Evolutionary conservation across 1,140 invertebrate genomes (phyloP), one percentile per base, ranked within the genome.

Genomic region (Conus ventricosus): DNA sequence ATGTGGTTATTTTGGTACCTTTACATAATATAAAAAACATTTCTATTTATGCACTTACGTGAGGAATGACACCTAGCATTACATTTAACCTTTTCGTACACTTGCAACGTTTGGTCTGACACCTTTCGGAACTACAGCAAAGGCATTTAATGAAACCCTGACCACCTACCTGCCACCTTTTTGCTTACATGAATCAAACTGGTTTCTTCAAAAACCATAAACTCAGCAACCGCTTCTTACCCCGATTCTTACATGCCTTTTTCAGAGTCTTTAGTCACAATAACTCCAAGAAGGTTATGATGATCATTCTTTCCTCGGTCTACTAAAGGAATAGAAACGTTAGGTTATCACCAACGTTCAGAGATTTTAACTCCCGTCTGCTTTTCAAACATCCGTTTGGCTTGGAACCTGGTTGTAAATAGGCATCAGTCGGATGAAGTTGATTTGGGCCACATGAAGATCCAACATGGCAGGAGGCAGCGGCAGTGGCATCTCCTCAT

Each of bases 161-260:
- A 20, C 27, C 17, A 80, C 17, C 27, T 10, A 10, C 15, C 27
- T 51, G n/a, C 80, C n/a, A 27, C 80, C 71, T 81, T 76, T 39
- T n/a, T 87, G 55, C 51, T 67, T 67, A 54, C 86, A 87, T 54
- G 81, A 71, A 54, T 87, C 86, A 81, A 87, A 87, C 86, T 87
- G 86, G 81, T 87, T 81, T 87, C 71, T 87, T 17, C 80, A 54
- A 81, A 81, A n/a, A n/a, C 63, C 25, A n/a, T 13, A 55, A 55
- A 23, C 60, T 87, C n/a, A 87, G 85, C 27, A 87, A 15, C 53
- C 11, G 71, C 55, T n/a, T n/a, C 81, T 87, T 27, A 87, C 86
- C n/a, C 10, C 86, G 53, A 87, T 81, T 87, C 63, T 60, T 85
- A 84, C 54, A n/a, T n/a, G n/a, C n/a, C n/a, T n/a, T n/a, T n/a